Evolutionary conservation across 1,140 invertebrate genomes (phyloP).

Genomic region (Patella vulgata): DNA sequence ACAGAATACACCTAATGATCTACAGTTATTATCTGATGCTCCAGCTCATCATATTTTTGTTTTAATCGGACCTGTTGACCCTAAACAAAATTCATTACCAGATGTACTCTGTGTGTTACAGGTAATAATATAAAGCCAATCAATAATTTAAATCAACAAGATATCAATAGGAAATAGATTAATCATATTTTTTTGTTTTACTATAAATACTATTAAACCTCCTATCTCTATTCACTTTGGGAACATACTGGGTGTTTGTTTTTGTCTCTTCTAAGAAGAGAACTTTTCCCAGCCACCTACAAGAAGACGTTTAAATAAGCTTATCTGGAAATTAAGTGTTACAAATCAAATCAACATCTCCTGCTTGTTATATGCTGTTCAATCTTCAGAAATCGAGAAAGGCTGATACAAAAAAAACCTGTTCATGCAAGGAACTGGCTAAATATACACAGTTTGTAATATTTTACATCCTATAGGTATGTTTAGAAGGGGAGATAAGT

Average conservation of each 20-base stretch:
- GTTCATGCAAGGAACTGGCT: too few relatives aligned
- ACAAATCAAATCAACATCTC: too few relatives aligned
- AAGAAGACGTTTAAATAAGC: too few relatives aligned
- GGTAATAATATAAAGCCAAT: too few relatives aligned
- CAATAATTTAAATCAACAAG: neutral
- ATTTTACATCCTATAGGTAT: too few relatives aligned
- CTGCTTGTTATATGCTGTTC: too few relatives aligned
- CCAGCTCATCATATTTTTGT: constrained; percentile 98
- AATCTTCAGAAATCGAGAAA: too few relatives aligned
- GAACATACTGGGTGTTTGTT: too few relatives aligned
- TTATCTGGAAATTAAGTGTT: too few relatives aligned
- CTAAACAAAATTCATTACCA: constrained; percentile 76
- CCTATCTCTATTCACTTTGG: neutral
- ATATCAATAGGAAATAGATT: neutral
- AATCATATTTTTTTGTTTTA: neutral
- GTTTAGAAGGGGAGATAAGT: constrained; percentile 94
- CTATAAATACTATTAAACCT: neutral
- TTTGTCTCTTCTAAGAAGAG: neutral
- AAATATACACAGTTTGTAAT: too few relatives aligned
- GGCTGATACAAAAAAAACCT: too few relatives aligned
- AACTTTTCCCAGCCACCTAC: neutral
- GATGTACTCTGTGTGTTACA: constrained; percentile 93
- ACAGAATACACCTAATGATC: constrained; percentile 97
- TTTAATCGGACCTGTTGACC: constrained; percentile 85
- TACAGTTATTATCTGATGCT: constrained; percentile 98